phyloP scores from a whole-genome alignment of 2,888 invertebrate species.

The Pristionchus maxplancki region DNA sequence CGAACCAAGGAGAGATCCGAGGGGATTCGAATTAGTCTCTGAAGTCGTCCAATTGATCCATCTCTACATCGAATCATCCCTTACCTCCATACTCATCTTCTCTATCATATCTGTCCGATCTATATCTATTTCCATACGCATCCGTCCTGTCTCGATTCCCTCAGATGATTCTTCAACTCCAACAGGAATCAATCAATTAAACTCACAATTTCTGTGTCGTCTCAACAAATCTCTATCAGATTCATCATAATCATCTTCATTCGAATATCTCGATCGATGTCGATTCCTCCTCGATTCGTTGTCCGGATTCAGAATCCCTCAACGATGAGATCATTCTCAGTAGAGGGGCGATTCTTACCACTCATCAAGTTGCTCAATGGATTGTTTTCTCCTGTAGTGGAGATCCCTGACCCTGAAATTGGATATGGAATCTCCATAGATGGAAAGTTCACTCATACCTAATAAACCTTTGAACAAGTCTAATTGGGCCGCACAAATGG shows the following conservation, averaged over 20 bases:
- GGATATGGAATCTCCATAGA: background rate
- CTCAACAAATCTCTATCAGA: background rate
- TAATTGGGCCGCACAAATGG: background rate
- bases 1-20: background rate
- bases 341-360: background rate
- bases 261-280: background rate
- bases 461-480: background rate
- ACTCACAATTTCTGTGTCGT: background rate
- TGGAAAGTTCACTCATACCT: background rate
- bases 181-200: background rate
- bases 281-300: constrained; percentile 2
- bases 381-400: constrained; percentile 2
- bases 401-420: background rate
- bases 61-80: background rate
- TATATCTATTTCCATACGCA: background rate
- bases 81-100: background rate
- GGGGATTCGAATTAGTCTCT: background rate
- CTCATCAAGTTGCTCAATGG: background rate
- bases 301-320: background rate
- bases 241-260: background rate
- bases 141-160: background rate
- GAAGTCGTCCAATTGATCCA: background rate
- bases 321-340: background rate
- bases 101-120: background rate
- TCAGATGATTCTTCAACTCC: background rate